Evolutionary conservation across 1,140 invertebrate genomes (phyloP), one percentile per base, ranked within the genome.

Genomic region (Ostrea edulis): DNA sequence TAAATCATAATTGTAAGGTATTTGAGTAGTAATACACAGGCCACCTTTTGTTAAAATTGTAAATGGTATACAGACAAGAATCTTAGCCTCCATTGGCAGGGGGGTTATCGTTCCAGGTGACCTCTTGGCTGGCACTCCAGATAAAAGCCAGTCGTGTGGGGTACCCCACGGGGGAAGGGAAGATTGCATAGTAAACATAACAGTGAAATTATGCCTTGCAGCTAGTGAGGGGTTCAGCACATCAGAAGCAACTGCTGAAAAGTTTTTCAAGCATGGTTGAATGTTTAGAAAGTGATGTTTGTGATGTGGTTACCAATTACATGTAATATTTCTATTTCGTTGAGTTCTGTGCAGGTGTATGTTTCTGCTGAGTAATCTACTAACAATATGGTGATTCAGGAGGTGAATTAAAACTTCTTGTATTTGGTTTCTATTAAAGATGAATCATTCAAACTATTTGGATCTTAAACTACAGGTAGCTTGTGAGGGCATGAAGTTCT

Each of bases 11-110:
- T 77, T 77, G 68, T 35, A 25, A 77, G 68, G 68, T 35, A 77
- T 77, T 77, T 77, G 68, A 25, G 68, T 77, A 77, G 25, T 77
- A 77, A 77, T 77, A 77, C 68, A 77, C 68, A 77, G 68, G 68
- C 29, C 25, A 77, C 68, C 68, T 77, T n/a, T 77, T 77, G 29
- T 77, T 29, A 77, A 12, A 77, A 14, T 35, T 22, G 68, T 25
- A 77, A 77, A 25, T 29, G 68, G 68, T 35, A 25, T 77, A 25
- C 68, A 77, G 68, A 77, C 68, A 77, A 77, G 29, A 35, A 77
- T 77, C 68, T 77, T 29, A 77, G 22, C 68, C 29, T 77, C 68
- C 29, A 77, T 2, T 77, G 68, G 25, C 68, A 77, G 68, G 68
- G 17, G 68, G 68, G 68, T 77, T 77, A 77, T 77, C 68, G 29